Conservation (phyloP, 2,797 vertebrate species). For the Glyptemys insculpta region DNA sequence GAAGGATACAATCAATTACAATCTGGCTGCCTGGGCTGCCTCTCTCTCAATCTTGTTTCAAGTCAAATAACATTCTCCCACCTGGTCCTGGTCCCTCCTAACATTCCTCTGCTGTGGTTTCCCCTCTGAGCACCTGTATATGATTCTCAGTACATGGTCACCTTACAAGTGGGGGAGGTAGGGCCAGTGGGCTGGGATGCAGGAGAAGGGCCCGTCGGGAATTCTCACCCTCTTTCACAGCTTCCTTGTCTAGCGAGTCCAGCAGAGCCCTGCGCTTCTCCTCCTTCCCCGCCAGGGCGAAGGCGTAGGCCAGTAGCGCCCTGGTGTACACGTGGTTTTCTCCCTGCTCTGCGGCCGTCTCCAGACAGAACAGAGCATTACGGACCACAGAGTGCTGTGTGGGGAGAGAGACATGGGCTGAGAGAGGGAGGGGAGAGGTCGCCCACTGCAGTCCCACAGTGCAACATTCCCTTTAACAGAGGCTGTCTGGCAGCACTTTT, state of each 20-base stretch:
- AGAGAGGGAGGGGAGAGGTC: background rate
- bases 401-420: background rate
- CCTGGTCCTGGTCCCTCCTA: background rate
- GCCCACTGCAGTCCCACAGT: background rate
- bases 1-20: background rate
- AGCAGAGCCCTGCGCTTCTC: constrained; percentile 46
- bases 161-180: background rate
- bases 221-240: constrained; percentile 68
- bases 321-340: constrained; percentile 64
- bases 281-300: constrained; percentile 70
- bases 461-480: background rate
- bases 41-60: background rate
- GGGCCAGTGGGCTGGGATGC: background rate
- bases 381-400: constrained; percentile 64
- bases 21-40: no score
- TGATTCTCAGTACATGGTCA: background rate
- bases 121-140: background rate
- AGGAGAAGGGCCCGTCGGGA: background rate
- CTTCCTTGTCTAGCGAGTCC: constrained; percentile 53
- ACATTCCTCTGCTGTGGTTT: background rate
- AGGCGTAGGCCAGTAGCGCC: constrained; percentile 76
- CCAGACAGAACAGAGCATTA: constrained; percentile 73
- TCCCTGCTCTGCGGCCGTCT: constrained; percentile 30
- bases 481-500: background rate
- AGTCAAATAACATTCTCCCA: background rate